Evolutionary conservation across 2,797 vertebrate species (phyloP), one percentile per base, ranked within the genome.

Genomic region (Tokudaia tokunoshimensis): DNA sequence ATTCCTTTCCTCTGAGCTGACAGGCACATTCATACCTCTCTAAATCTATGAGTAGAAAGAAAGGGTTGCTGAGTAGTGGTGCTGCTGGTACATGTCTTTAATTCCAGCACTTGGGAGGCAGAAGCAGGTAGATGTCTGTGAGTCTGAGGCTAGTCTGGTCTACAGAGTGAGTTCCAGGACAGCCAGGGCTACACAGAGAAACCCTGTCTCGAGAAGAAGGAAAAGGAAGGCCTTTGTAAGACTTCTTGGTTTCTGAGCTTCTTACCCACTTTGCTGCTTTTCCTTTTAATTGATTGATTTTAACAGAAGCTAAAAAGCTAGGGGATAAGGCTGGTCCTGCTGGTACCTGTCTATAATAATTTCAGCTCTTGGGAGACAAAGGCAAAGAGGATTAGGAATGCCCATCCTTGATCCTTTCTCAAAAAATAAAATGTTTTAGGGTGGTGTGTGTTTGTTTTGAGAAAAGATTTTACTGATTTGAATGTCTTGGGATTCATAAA

Each of bases 261-360:
- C 41, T 10, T 84, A 37, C 11, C 31, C 59, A 13, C 17, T 67
- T 89, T 86, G 44, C 7, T 41, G 7, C 22, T 92, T 89, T 85
- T 92, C 37, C 63, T 87, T 70, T 37, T 85, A 61, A 19, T 9
- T 20, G 65, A 76, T 67, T 89, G 19, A 52, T 91, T 94, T 91
- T 82, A 91, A 95, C 26, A 85, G n/a, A 92, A 93, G 79, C 96
- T 52, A 96, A 91, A 91, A 80, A 52, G 70, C 37, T 89, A 75
- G 70, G 26, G 37, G 57, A 2, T 31, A 74, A 88, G 67, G 14
- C 67, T 88, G 50, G 24, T 10, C 26, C n/a, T 20, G 1, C 6
- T 55, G 34, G n/a, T 87, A 8, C 50, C n/a, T 57, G 15, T 41
- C 70, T 44, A 22, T 89, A 59, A 89, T 75, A 59, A 44, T 59